Base-by-base conservation (phyloP, 2,113 vertebrate genomes). In the Gila orcuttii region DNA sequence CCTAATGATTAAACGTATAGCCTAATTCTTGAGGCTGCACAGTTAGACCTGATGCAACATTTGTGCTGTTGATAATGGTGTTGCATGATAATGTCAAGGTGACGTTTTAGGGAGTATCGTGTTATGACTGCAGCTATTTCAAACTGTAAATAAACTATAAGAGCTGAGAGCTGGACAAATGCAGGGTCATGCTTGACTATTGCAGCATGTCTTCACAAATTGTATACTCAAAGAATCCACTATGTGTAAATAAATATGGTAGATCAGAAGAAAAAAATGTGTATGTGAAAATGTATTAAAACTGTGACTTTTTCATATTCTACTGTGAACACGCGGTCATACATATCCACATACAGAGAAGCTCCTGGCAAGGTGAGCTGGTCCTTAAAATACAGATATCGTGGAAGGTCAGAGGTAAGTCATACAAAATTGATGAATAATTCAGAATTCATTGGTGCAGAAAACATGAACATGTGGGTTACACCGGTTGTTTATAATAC, bases 61-160 rank as follows among this genome's bases (percentile, higher is more conserved):
- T n/a, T 13, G 55, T 47, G 15, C 0, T 45, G 50, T 33, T 45
- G 50, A n/a, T n/a, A 33, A 7, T 31, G 2, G 50, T 15, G 17
- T 23, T 47, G 23, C 23, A 21, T 21, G 81, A n/a, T 45, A 0
- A 45, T 13, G 36, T 23, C 68, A 83, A 64, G 55, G 85, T 62
- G 36, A 47, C 60, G 39, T 25, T 71, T 73, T 19, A 19, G 55
- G 19, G 31, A 66, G 71, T 74, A 68, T 86, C 69, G 21, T 77
- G 52, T 81, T 77, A 60, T 64, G 50, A 75, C 50, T 80, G 21
- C 45, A 5, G 19, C 21, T 9, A 25, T 57, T 47, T n/a, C 3
- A 45, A 68, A 55, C 17, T 13, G 55, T 57, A 25, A 55, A 77
- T 59, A 62, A 21, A 69, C 33, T 33, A 4, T 71, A 33, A 36